A percentile compares a stretch with the other conserved stretches of the same genome.
Evolutionary conservation across 2,888 invertebrate species (phyloP).

Genomic region (Augiades crinisus): DNA sequence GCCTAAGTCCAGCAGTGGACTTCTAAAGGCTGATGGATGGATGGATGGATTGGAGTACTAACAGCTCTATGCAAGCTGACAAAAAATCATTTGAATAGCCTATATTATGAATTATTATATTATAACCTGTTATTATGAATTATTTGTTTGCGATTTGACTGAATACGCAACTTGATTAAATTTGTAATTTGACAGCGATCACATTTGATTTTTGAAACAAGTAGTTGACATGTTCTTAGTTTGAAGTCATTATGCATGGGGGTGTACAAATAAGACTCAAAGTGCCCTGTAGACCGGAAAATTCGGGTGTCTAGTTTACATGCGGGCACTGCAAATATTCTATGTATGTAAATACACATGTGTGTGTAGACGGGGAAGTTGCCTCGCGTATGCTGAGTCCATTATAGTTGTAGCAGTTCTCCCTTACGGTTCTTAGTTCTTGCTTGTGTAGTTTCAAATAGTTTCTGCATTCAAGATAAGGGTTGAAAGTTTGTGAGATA

Average conservation of each 20-base stretch:
- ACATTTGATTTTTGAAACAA: too few relatives aligned
- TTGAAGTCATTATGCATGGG: constrained; percentile 6
- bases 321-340: constrained; percentile 64
- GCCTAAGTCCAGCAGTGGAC: too few relatives aligned
- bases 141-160: too few relatives aligned
- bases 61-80: too few relatives aligned
- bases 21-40: too few relatives aligned
- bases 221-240: neutral
- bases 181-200: too few relatives aligned
- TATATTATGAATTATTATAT: too few relatives aligned
- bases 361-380: constrained; percentile 13
- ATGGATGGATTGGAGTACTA: too few relatives aligned
- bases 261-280: constrained; percentile 61
- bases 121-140: too few relatives aligned
- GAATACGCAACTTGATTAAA: too few relatives aligned
- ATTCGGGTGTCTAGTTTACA: constrained; percentile 66
- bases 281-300: constrained; percentile 70
- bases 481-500: constrained; percentile 14
- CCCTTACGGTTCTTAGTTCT: constrained; percentile 20
- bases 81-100: too few relatives aligned
- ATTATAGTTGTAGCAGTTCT: constrained; percentile 21
- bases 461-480: constrained; percentile 23
- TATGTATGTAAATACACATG: constrained; percentile 9
- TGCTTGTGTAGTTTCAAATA: constrained; percentile 15
- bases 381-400: constrained; percentile 19